phyloP scores from a whole-genome alignment of 2,888 invertebrate genomes.

The Apodemia duryi region DNA sequence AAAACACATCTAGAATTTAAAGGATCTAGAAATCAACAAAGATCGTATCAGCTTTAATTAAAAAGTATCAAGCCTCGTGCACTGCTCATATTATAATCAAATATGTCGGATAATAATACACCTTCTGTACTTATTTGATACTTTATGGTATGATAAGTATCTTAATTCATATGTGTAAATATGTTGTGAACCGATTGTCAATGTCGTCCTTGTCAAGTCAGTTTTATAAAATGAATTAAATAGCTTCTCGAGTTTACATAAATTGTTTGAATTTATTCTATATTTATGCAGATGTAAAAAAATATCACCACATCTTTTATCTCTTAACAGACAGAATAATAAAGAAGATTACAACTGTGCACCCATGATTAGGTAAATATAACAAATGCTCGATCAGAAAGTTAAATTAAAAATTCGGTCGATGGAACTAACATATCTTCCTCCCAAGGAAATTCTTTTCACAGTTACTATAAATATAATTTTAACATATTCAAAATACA shows the following conservation, averaged over 20 bases:
- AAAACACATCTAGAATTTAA: slow-evolving; percentile 1
- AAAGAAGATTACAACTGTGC: neutral
- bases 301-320: too few species aligned
- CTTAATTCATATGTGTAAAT: neutral
- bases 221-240: neutral
- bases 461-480: too few species aligned
- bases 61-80: neutral
- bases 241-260: neutral
- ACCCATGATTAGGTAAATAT: neutral
- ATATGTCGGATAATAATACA: neutral
- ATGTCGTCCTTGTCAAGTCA: neutral
- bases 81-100: too few species aligned
- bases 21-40: slow-evolving; percentile 1
- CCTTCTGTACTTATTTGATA: neutral
- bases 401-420: too few species aligned
- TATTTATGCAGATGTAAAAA: too few species aligned
- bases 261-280: neutral
- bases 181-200: neutral
- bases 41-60: slow-evolving; percentile 5
- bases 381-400: too few species aligned
- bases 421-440: too few species aligned
- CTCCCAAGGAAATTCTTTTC: too few species aligned
- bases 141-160: slow-evolving; percentile 7
- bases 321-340: neutral
- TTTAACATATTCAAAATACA: too few species aligned